A percentile compares a stretch with the other conserved stretches of the same genome.
Evolutionary conservation across 92 coral and sea anemone species (phyloP).

Genomic region (Hydrozoanthus gracilis): DNA sequence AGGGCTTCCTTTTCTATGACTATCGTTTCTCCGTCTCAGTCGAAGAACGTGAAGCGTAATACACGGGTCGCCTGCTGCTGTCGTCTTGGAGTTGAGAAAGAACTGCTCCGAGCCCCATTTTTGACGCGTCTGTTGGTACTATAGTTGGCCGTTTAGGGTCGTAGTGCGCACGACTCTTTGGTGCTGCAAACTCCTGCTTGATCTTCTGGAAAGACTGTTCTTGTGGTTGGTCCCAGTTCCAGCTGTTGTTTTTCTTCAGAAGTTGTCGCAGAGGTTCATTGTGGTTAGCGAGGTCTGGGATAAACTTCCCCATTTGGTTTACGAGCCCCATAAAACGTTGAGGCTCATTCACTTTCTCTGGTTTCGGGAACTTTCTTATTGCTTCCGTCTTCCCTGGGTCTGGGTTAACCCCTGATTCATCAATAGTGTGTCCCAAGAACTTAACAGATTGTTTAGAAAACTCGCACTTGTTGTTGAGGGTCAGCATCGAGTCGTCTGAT

Average conservation of each 20-base stretch:
- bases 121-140: neutral
- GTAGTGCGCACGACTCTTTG: neutral
- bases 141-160: neutral
- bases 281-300: neutral
- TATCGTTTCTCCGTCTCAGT: conserved; percentile 37
- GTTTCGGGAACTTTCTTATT: conserved; percentile 2
- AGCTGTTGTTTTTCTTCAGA: neutral
- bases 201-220: neutral
- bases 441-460: neutral
- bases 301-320: neutral
- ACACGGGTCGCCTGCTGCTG: neutral
- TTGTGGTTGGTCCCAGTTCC: neutral
- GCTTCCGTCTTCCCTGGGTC: neutral
- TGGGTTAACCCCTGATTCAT: neutral
- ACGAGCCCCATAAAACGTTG: neutral
- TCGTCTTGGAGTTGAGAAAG: conserved; percentile 1
- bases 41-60: conserved; percentile 36
- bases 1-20: conserved; percentile 48
- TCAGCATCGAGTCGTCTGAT: neutral
- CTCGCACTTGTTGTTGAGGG: conserved; percentile 2
- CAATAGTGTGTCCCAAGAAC: neutral
- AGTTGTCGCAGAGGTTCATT: conserved; percentile 4
- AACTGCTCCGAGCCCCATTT: neutral
- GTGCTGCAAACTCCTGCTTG: neutral
- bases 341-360: conserved; percentile 1